A percentile compares a stretch with the other conserved stretches of the same genome.
phyloP scores from a whole-genome alignment of 2,888 invertebrate genomes.

The Epistrophella euchroma region DNA sequence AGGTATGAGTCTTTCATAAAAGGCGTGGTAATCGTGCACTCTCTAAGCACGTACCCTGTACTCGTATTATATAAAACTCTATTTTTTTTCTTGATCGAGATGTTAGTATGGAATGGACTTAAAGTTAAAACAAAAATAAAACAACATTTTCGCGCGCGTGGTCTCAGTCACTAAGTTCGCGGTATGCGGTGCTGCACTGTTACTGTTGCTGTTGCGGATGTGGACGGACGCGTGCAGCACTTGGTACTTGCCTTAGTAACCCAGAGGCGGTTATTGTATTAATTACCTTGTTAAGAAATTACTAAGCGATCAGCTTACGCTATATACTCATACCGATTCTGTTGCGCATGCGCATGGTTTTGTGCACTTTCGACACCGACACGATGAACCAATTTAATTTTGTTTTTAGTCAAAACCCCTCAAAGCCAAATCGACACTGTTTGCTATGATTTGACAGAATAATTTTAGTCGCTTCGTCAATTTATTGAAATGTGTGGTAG shows the following conservation, averaged over 20 bases:
- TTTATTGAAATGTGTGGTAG: constrained; percentile 32
- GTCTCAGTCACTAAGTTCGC: constrained; percentile 60
- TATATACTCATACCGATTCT: constrained; percentile 3
- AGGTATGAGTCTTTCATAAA: constrained; percentile 44
- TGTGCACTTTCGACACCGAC: constrained; percentile 56
- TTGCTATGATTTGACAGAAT: neutral
- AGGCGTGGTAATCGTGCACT: constrained; percentile 70
- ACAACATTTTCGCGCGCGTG: constrained; percentile 35
- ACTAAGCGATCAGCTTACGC: constrained; percentile 62
- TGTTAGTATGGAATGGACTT: constrained; percentile 29
- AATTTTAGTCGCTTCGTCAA: neutral
- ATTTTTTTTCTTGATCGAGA: constrained; percentile 54
- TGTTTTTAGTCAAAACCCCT: constrained; percentile 43
- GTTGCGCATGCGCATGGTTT: constrained; percentile 57
- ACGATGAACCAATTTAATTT: constrained; percentile 49
- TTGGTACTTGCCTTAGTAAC: constrained; percentile 58
- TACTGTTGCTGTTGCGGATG: constrained; percentile 32
- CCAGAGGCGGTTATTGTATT: constrained; percentile 66
- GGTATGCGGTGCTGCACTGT: constrained; percentile 52
- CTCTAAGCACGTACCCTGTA: constrained; percentile 59
- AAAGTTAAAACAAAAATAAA: constrained; percentile 23
- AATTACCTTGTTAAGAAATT: constrained; percentile 75
- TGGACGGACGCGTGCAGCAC: constrained; percentile 55
- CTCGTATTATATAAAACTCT: constrained; percentile 51
- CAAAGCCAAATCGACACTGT: constrained; percentile 14